Percentiles rank a stretch among this genome's conserved stretches.
These are phyloP conservation scores for Adineta ricciae DNA, from an alignment of 2,888 invertebrate species.

Conservation along the genomic window DNA sequence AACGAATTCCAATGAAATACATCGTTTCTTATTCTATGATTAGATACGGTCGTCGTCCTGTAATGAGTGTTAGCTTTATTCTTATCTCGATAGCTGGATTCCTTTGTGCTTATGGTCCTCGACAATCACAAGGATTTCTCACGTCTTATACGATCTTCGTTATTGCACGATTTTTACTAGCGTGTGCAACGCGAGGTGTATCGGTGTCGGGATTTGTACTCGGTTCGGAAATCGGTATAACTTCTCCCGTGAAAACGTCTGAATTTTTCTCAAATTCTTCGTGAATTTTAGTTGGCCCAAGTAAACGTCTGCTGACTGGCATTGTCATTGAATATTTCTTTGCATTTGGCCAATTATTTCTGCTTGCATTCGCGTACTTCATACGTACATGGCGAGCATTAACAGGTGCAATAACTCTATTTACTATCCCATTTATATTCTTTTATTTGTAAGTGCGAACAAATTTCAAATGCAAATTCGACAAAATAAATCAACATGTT, in stretches of 20 bases:
- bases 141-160: neutral
- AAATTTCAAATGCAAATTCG: neutral
- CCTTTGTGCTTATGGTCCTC: neutral
- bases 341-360: slow-evolving; percentile 30
- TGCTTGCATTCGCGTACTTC: slow-evolving; percentile 23
- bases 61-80: slow-evolving; percentile 2
- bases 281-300: neutral
- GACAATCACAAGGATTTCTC: neutral
- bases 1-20: neutral
- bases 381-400: slow-evolving; percentile 28
- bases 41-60: slow-evolving; percentile 2
- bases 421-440: slow-evolving; percentile 25
- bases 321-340: slow-evolving; percentile 33
- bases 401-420: slow-evolving; percentile 1
- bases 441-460: slow-evolving; percentile 38
- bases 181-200: neutral
- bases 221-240: neutral
- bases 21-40: neutral
- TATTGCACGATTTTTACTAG: neutral
- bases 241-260: neutral
- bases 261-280: neutral
- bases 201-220: slow-evolving; percentile 1
- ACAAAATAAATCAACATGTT: neutral
- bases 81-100: neutral
- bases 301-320: slow-evolving; percentile 23